These are phyloP conservation scores for Echinarachnius parma DNA, from an alignment of 53 echinoderm and acorn worm species.

Conservation along the genomic window DNA sequence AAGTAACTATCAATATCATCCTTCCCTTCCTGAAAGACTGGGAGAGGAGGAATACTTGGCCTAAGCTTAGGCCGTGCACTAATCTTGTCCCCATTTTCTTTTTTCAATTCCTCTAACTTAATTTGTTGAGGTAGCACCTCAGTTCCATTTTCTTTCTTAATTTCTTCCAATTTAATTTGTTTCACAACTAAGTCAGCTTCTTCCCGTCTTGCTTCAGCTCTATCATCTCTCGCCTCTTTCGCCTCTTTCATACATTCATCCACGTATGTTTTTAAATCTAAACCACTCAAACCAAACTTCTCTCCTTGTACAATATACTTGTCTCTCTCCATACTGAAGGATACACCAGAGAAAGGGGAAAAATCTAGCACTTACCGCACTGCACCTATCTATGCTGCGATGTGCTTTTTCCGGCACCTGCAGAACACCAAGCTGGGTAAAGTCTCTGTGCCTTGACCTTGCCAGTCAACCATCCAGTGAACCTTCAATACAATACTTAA, in stretches of 20 bases:
- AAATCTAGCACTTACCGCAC: too few relatives aligned
- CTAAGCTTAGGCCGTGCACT: neutral
- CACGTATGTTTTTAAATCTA: slow-evolving; percentile 17
- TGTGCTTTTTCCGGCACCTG: too few relatives aligned
- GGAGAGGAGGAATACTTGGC: slow-evolving; percentile 52
- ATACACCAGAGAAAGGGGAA: neutral
- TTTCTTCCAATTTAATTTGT: too few relatives aligned
- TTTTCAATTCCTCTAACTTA: neutral
- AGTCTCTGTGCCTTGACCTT: too few relatives aligned
- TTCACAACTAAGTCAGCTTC: too few relatives aligned
- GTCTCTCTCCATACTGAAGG: slow-evolving; percentile 23
- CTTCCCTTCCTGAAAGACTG: slow-evolving; percentile 54
- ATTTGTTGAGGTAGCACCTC: slow-evolving; percentile 5
- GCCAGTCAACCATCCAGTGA: too few relatives aligned
- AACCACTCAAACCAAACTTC: slow-evolving; percentile 8
- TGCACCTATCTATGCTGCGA: too few relatives aligned
- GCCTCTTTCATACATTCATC: slow-evolving; percentile 14
- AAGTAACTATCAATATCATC: slow-evolving; percentile 68
- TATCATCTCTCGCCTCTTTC: slow-evolving; percentile 26
- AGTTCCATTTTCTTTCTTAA: slow-evolving; percentile 1
- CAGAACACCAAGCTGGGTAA: too few relatives aligned
- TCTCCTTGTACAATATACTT: slow-evolving; percentile 26
- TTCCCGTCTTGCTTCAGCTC: slow-evolving; percentile 1
- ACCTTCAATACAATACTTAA: too few relatives aligned
- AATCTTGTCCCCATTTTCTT: neutral